Evolutionary conservation across 2,113 vertebrate genomes (phyloP).

Genomic region (Hyaena hyaena): DNA sequence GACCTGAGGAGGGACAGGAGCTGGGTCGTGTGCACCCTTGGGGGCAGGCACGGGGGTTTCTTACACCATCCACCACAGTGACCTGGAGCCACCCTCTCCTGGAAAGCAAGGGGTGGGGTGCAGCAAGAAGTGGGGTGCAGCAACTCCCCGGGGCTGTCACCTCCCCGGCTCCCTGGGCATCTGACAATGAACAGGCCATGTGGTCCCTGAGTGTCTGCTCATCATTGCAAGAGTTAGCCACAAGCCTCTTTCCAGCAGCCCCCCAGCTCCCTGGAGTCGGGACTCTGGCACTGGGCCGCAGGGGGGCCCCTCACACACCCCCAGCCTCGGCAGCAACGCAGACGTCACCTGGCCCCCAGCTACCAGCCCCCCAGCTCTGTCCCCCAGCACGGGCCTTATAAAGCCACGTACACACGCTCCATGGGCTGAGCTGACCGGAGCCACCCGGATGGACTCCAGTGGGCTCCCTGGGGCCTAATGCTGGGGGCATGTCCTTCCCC

Average conservation of each 20-base stretch:
- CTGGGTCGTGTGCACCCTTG: neutral
- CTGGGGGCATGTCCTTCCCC: rapidly evolving
- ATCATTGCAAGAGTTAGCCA: neutral
- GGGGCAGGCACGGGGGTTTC: no score
- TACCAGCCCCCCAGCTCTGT: neutral
- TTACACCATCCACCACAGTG: neutral
- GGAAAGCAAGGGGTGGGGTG: neutral
- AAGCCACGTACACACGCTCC: neutral
- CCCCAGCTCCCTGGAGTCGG: neutral
- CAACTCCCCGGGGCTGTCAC: neutral
- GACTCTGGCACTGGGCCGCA: neutral
- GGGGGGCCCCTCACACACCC: neutral
- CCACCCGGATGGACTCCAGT: no score
- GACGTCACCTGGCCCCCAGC: neutral
- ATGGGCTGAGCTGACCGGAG: neutral
- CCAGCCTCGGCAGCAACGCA: neutral
- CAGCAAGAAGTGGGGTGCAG: neutral
- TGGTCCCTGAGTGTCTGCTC: neutral
- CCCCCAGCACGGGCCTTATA: neutral
- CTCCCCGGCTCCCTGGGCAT: neutral
- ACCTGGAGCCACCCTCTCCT: neutral
- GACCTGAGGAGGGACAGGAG: neutral
- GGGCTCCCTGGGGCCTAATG: neutral
- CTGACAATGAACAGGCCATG: neutral
- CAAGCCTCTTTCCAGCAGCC: neutral